A percentile compares a stretch with the other conserved stretches of the same genome.
phyloP scores from a whole-genome alignment of 2,797 vertebrate genomes.

The Microctenopoma lineatum region DNA sequence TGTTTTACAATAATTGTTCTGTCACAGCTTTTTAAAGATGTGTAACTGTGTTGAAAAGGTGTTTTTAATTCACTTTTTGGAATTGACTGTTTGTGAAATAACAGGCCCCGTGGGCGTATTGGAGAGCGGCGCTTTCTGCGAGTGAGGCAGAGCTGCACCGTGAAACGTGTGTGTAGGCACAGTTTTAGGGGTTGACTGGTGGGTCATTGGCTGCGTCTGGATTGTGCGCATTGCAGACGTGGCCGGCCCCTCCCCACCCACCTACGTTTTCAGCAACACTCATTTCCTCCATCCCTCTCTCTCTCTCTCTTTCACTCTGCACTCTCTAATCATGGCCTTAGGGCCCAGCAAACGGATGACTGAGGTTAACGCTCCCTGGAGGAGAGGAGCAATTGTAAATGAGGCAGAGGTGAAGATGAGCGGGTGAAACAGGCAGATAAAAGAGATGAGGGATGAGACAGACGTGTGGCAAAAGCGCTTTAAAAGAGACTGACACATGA shows the following conservation, averaged over 20 bases:
- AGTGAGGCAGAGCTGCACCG: neutral
- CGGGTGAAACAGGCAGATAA: constrained; percentile 74
- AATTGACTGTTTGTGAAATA: constrained; percentile 26
- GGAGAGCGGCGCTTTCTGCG: neutral
- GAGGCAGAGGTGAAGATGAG: constrained; percentile 77
- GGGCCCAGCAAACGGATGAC: constrained; percentile 58
- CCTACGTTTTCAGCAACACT: constrained; percentile 47
- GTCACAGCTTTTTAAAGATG: constrained; percentile 43
- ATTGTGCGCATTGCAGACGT: constrained; percentile 49
- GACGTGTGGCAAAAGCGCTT: constrained; percentile 54
- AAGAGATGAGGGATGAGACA: constrained; percentile 62
- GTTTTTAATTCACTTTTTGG: constrained; percentile 28
- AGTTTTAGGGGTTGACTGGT: constrained; percentile 40
- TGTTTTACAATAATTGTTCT: constrained; percentile 43
- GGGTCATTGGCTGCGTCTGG: constrained; percentile 44
- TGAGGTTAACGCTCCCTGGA: constrained; percentile 74
- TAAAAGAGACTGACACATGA: constrained; percentile 71
- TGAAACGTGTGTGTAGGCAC: neutral
- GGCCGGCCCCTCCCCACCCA: constrained; percentile 16
- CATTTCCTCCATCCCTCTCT: constrained; percentile 44
- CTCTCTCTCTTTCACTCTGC: neutral
- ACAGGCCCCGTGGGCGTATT: constrained; percentile 17
- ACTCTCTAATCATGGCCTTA: constrained; percentile 71
- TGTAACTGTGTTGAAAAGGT: constrained; percentile 29
- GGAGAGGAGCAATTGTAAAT: constrained; percentile 72